Evolutionary conservation across 2,888 invertebrate species (phyloP), one percentile per base, ranked within the genome.

Genomic region (Arrhopalites spinosus): DNA sequence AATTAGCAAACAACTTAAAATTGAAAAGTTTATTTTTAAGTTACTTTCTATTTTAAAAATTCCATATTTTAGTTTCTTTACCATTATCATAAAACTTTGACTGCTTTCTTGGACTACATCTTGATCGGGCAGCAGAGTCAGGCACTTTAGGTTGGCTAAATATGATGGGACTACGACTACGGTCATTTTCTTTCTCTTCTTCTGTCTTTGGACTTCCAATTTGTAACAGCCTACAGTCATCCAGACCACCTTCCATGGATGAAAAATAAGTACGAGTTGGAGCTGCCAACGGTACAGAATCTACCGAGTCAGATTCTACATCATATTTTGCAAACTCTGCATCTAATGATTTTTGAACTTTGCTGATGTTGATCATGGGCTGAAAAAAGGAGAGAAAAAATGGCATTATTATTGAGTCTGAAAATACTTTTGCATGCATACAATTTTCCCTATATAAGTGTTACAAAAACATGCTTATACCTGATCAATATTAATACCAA

Each of bases 191-290:
- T 63, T 83, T 81, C 25, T 76, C 66, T 15, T 69, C 64, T 27
- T 79, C 76, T 0, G 70, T 59, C 63, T 81, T 80, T 8, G 83
- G 82, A 77, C 83, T 84, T 67, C 84, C 84, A 5, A 86, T 87
- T 43, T 79, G 79, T 59, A 85, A 78, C 20, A 85, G 78, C 45
- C 84, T 83, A 30, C 82, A 77, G 77, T 85, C 84, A 78, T 86
- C 85, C 47, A 87, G 81, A 30, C 86, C 85, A 53, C 85, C 85
- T 73, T 87, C 87, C 80, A 87, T 83, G 2, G 86, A 86, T 2
- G 85, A 36, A 79, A 84, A 84, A 29, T 79, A 78, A 5, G 77
- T 69, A 0, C 80, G 78, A 53, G 76, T 76, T 67, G 71, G 72
- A 47, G 71, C 30, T 70, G 64, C 13, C 7, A 59, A 30, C 73